phyloP scores from a whole-genome alignment of 2,113 vertebrate genomes.

The Rhinogobius similis region DNA sequence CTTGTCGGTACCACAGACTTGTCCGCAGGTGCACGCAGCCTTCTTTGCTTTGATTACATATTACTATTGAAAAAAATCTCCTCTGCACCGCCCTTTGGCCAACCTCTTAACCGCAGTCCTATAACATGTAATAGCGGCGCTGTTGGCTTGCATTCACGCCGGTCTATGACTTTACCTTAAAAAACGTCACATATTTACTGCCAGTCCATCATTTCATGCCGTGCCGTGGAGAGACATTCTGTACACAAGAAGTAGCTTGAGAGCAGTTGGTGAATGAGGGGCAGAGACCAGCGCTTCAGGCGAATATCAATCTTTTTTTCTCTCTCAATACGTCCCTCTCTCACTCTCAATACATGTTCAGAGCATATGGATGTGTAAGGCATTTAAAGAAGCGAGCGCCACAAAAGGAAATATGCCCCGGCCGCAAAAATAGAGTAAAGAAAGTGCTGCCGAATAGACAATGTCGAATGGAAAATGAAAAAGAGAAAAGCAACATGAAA shows the following conservation, averaged over 20 bases:
- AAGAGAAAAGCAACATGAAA: neutral
- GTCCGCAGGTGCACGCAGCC: neutral
- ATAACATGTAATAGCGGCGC: slow-evolving; percentile 19
- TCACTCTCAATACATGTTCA: neutral
- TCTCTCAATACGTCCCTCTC: neutral
- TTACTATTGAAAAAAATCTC: neutral
- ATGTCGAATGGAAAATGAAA: neutral
- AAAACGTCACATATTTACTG: slow-evolving; percentile 22
- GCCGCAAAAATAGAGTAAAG: neutral
- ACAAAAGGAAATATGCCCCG: neutral
- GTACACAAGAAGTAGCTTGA: slow-evolving; percentile 13
- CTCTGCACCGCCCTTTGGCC: neutral
- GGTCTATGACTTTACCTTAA: slow-evolving; percentile 16
- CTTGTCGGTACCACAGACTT: neutral
- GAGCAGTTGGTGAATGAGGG: slow-evolving; percentile 38
- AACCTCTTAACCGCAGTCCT: slow-evolving; percentile 13
- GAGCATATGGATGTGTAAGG: neutral
- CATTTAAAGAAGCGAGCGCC: neutral
- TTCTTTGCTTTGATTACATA: neutral
- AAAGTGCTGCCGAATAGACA: neutral
- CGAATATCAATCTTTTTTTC: slow-evolving; percentile 8
- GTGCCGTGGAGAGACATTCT: slow-evolving; percentile 13
- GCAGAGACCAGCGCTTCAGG: slow-evolving; percentile 36
- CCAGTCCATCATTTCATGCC: slow-evolving; percentile 21
- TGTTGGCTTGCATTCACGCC: slow-evolving; percentile 34